A percentile compares a stretch with the other conserved stretches of the same genome.
These are phyloP conservation scores for Struthidea cinerea DNA, from an alignment of 2,113 vertebrate species.

Conservation along the genomic window DNA sequence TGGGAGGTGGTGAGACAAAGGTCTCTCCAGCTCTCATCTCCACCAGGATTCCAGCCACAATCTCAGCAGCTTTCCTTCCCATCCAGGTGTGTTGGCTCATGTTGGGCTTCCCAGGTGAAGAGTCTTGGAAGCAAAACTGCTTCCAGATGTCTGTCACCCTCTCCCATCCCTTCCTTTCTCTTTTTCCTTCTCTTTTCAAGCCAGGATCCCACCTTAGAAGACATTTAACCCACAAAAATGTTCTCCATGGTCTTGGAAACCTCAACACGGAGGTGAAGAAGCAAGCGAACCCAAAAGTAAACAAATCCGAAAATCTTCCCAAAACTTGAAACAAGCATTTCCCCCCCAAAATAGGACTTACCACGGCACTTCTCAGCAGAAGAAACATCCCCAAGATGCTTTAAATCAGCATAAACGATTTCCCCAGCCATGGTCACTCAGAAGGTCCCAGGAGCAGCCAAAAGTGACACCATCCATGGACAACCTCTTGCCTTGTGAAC, in stretches of 20 bases:
- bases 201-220: not conserved
- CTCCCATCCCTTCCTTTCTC: not conserved
- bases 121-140: not conserved
- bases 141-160: no score
- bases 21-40: not conserved
- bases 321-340: not conserved
- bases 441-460: no score
- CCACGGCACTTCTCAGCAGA: not conserved
- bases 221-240: not conserved
- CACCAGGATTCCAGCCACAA: not conserved
- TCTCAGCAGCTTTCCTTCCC: not conserved
- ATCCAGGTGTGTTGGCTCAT: not conserved
- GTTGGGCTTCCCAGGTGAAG: not conserved
- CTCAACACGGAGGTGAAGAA: not conserved
- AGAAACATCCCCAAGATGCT: not conserved
- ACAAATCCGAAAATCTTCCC: not conserved
- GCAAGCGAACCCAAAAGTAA: not conserved
- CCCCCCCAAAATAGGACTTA: not conserved
- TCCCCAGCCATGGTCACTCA: not conserved
- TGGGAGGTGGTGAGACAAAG: not conserved
- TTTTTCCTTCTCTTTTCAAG: not conserved
- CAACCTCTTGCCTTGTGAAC: not conserved
- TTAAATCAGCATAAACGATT: not conserved
- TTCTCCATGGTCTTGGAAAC: not conserved
- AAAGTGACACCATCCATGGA: not conserved